Conservation (phyloP, 1,140 invertebrate species). For the Lordiphosa collinella region DNA sequence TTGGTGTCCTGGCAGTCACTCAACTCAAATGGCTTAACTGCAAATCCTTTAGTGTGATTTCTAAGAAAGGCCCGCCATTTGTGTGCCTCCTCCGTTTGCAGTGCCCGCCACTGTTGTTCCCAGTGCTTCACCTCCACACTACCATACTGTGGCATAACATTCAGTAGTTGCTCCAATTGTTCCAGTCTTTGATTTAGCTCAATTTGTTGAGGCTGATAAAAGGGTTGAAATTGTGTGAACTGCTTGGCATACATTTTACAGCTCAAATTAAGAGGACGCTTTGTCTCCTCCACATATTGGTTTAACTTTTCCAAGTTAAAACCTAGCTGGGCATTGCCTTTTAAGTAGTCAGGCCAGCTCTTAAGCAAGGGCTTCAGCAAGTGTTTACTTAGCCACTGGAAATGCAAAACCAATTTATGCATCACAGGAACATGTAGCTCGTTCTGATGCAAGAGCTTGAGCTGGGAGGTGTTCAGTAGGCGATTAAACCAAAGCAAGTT, state of each 20-base stretch:
- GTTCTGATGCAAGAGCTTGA: slow-evolving; percentile 52
- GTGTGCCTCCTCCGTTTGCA: slow-evolving; percentile 44
- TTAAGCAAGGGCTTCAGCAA: slow-evolving; percentile 24
- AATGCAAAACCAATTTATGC: slow-evolving; percentile 75
- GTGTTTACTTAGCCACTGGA: slow-evolving; percentile 73
- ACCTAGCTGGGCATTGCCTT: slow-evolving; percentile 6
- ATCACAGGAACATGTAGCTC: slow-evolving; percentile 53
- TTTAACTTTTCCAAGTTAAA: slow-evolving; percentile 20
- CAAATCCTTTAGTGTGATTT: slow-evolving; percentile 13
- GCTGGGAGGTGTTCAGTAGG: slow-evolving; percentile 35
- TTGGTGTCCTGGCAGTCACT: neutral
- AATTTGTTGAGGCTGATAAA: slow-evolving; percentile 56
- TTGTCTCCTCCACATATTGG: slow-evolving; percentile 43
- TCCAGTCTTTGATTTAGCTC: slow-evolving; percentile 20
- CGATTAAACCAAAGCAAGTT: slow-evolving; percentile 69
- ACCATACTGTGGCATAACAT: slow-evolving; percentile 50
- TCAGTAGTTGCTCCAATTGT: slow-evolving; percentile 29
- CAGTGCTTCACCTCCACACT: slow-evolving; percentile 40
- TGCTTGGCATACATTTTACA: slow-evolving; percentile 70
- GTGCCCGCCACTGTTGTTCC: slow-evolving; percentile 32
- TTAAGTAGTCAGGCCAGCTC: slow-evolving; percentile 1
- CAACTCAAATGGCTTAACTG: slow-evolving; percentile 46
- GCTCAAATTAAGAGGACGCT: slow-evolving; percentile 54
- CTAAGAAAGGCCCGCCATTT: slow-evolving; percentile 44
- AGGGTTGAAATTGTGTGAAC: slow-evolving; percentile 66